Conservation (phyloP, 1,140 invertebrate species). For the Formica exsecta region DNA sequence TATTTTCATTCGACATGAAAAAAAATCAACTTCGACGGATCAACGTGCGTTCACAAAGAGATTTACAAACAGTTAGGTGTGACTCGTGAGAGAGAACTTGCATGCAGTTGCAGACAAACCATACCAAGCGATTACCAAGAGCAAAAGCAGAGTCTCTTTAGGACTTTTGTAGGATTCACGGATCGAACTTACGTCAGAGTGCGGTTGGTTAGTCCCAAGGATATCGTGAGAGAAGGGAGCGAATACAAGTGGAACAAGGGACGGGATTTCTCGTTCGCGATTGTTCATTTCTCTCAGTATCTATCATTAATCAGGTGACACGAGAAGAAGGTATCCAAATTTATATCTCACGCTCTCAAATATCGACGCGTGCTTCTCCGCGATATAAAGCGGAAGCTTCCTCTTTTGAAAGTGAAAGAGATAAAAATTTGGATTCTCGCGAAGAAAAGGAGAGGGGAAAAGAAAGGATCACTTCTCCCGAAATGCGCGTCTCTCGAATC, state of each 20-base stretch:
- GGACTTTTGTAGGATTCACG: slow-evolving; percentile 65
- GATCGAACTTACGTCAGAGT: slow-evolving; percentile 67
- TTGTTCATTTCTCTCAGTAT: slow-evolving; percentile 34
- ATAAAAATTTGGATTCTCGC: slow-evolving; percentile 31
- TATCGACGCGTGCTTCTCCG: too few species aligned
- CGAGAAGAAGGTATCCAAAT: slow-evolving; percentile 9
- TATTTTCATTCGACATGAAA: not conserved
- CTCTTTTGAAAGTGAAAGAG: too few species aligned
- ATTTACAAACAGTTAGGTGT: slow-evolving; percentile 41
- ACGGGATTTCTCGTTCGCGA: not conserved
- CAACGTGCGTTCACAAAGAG: slow-evolving; percentile 32
- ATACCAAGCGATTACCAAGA: slow-evolving; percentile 86
- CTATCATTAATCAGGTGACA: slow-evolving; percentile 6
- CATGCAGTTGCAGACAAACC: slow-evolving; percentile 81
- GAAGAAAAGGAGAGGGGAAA: too few species aligned
- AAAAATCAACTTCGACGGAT: slow-evolving; percentile 25
- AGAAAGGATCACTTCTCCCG: slow-evolving; percentile 34
- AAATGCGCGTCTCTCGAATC: slow-evolving; percentile 70
- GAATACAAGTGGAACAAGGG: slow-evolving; percentile 18
- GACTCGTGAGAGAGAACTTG: slow-evolving; percentile 65
- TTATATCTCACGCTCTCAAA: slow-evolving; percentile 17
- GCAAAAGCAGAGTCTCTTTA: slow-evolving; percentile 85
- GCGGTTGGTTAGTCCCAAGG: slow-evolving; percentile 63
- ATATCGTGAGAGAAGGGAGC: slow-evolving; percentile 49
- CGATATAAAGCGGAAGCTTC: not conserved